A percentile compares a stretch with the other conserved stretches of the same genome.
phyloP scores from a whole-genome alignment of 2,888 invertebrate genomes.

The Trimorus sp. region DNA sequence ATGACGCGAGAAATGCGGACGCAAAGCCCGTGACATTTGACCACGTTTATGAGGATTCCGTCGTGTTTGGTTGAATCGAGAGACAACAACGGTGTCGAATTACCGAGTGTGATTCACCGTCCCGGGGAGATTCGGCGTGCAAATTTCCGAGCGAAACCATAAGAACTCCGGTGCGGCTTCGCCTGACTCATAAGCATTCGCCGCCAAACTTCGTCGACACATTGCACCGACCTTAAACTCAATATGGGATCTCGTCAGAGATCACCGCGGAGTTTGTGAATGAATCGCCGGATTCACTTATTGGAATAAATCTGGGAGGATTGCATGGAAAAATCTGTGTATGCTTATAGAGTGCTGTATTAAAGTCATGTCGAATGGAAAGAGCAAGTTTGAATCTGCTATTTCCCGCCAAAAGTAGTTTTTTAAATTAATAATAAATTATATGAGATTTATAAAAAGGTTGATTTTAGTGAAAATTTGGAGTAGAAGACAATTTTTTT shows the following conservation, averaged over 20 bases:
- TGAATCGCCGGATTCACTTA: constrained; percentile 30
- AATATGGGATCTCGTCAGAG: neutral
- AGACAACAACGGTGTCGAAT: constrained; percentile 43
- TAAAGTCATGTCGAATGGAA: too few species aligned
- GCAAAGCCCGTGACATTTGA: constrained; percentile 37
- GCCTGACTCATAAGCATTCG: constrained; percentile 19
- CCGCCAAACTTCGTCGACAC: constrained; percentile 17
- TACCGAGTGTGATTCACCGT: constrained; percentile 41
- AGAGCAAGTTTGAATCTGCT: too few species aligned
- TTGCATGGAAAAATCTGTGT: neutral
- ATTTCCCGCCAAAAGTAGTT: constrained; percentile 34
- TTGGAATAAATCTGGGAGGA: constrained; percentile 11
- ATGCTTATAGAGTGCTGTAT: too few species aligned
- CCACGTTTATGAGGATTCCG: constrained; percentile 55
- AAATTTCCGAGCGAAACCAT: constrained; percentile 48
- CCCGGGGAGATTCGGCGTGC: constrained; percentile 23
- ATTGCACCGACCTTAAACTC: constrained; percentile 5
- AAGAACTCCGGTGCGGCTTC: constrained; percentile 35
- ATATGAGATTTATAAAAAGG: too few species aligned
- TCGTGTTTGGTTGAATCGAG: constrained; percentile 36
- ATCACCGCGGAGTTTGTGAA: neutral
- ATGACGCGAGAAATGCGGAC: constrained; percentile 22
- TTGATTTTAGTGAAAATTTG: too few species aligned
- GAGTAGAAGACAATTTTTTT: too few species aligned
- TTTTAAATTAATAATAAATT: too few species aligned